Conservation (phyloP, 2,888 invertebrate genomes). For the Heteropelma amictum region DNA sequence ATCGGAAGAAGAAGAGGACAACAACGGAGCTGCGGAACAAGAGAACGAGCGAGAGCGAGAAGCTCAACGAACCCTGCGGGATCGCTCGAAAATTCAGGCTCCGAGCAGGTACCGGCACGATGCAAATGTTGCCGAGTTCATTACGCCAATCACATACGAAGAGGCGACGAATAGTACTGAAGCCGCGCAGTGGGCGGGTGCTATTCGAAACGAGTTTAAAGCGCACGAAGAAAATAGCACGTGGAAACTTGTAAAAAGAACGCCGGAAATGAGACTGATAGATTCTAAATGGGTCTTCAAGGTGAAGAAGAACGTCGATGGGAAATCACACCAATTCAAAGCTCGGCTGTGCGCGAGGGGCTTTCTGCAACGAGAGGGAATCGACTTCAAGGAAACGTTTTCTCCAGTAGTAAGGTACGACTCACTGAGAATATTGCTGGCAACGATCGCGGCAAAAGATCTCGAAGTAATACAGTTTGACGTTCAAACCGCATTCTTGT, state of each 20-base stretch:
- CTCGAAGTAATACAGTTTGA: no score
- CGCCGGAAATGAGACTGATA: not conserved
- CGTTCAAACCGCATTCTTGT: constrained; percentile 7
- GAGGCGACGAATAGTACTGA: constrained; percentile 34
- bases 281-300: constrained; percentile 43
- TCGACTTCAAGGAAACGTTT: constrained; percentile 32
- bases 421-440: not conserved
- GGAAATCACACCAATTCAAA: not conserved
- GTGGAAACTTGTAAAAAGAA: constrained; percentile 30
- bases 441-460: not conserved
- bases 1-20: not conserved
- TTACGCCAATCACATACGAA: constrained; percentile 22
- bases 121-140: constrained; percentile 23
- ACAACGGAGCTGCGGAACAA: not conserved
- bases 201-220: constrained; percentile 16
- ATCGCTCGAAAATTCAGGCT: not conserved
- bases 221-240: constrained; percentile 26
- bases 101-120: not conserved
- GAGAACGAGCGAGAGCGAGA: not conserved
- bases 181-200: constrained; percentile 29
- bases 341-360: constrained; percentile 41
- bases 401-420: constrained; percentile 30
- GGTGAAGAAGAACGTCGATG: not conserved
- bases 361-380: constrained; percentile 17
- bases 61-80: constrained; percentile 1